Base-by-base conservation (phyloP, 2,888 invertebrate species). In the Andrena bicolor region DNA sequence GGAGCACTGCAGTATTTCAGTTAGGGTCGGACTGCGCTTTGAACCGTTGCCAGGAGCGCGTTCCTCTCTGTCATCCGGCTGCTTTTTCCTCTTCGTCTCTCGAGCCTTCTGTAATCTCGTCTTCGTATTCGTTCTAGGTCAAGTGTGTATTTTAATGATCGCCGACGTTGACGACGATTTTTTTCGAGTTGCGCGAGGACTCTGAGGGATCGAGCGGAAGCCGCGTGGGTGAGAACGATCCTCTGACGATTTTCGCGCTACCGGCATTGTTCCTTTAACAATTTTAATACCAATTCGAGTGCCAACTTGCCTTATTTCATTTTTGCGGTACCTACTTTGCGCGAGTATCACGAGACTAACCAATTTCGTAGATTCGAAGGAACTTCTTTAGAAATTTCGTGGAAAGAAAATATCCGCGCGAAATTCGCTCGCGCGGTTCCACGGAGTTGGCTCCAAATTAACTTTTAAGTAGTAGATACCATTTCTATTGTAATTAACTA, bases 1-100 rank as follows among this genome's bases (percentile, higher is more conserved):
- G 68, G 88, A 88, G 76, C 82, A 90, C 91, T 90, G 91, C 91
- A 87, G 91, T 90, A 90, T 91, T 91, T 91, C 86, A 88, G 90
- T 86, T 87, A 80, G 83, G 56, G 83, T 85, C 83, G 85, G 85
- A 88, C 89, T 87, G 88, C 89, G 88, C 84, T 88, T 91, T 91
- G 91, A 90, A 90, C 70, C 84, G 80, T 65, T 91, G 91, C 91
- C 91, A 91, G 89, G 75, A 80, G 61, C 80, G 68, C 76, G 80
- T 76, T 73, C 73, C 78, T 81, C 78, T 77, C 68, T 73, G 82
- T 78, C 83, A 73, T 71, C 58, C 41, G 16, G 16, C 49, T 28
- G 53, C 26, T 35, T 72, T 68, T 71, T 65, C 68, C 49, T 72
- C 61, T 23, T 70, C 80, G 71, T 61, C 58, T 60, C 49, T 48